phyloP scores from a whole-genome alignment of 1,140 invertebrate species.

The Sitodiplosis mosellana region DNA sequence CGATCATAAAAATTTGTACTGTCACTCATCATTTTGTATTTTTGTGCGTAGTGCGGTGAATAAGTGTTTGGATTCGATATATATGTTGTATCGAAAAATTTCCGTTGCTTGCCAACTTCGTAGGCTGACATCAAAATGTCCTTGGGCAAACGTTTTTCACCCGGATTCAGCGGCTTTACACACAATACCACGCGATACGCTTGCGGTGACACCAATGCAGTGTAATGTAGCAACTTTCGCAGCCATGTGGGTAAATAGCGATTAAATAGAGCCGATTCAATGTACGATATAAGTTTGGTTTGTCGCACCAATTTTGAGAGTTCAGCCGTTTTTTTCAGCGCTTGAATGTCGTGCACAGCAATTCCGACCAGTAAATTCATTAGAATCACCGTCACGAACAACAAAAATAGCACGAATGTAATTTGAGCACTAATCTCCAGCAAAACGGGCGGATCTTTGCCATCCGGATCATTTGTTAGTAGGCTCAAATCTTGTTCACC shows the following conservation, averaged over 20 bases:
- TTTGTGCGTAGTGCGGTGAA: conserved; percentile 33
- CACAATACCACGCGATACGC: conserved; percentile 57
- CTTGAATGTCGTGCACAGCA: conserved; percentile 62
- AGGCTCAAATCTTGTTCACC: conserved; percentile 60
- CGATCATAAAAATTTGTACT: conserved; percentile 23
- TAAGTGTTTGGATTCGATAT: conserved; percentile 38
- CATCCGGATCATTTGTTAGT: conserved; percentile 40
- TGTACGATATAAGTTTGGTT: conserved; percentile 55
- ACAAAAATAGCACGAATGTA: conserved; percentile 49
- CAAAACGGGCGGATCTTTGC: conserved; percentile 37
- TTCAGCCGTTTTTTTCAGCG: conserved; percentile 54
- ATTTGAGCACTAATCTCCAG: conserved; percentile 51
- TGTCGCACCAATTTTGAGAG: conserved; percentile 56
- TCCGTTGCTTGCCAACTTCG: conserved; percentile 50
- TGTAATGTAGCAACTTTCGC: conserved; percentile 48
- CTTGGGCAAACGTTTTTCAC: conserved; percentile 54
- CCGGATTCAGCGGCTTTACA: conserved; percentile 59
- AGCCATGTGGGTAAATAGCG: conserved; percentile 51
- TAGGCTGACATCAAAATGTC: conserved; percentile 56
- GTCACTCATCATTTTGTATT: conserved; percentile 41
- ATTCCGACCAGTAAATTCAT: conserved; percentile 68
- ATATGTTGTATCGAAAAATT: conserved; percentile 39
- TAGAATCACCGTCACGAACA: conserved; percentile 61
- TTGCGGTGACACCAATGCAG: conserved; percentile 52
- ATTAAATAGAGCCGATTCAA: conserved; percentile 48